Conservation (phyloP, 2,113 vertebrate species). For the Harpagus bidentatus region DNA sequence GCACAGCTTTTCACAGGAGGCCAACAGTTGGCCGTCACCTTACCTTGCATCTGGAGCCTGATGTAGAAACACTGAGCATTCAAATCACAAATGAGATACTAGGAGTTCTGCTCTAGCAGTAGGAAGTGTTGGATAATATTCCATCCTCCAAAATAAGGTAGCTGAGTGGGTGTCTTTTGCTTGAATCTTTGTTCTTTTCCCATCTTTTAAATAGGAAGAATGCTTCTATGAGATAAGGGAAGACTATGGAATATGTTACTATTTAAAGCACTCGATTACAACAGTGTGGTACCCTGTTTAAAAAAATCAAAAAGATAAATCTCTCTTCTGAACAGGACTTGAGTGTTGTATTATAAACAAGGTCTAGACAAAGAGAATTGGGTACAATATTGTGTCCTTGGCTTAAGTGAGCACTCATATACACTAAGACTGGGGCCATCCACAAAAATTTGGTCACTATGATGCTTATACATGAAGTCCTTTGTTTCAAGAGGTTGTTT, state of each 20-base stretch:
- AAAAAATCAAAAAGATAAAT: not conserved
- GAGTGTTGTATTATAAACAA: not conserved
- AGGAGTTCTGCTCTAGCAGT: not conserved
- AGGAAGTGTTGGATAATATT: not conserved
- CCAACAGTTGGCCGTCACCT: not conserved
- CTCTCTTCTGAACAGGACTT: not conserved
- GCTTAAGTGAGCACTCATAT: not conserved
- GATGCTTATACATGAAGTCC: not conserved
- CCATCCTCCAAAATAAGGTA: not conserved
- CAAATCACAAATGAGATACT: not conserved
- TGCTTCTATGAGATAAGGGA: not conserved
- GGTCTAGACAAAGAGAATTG: not conserved
- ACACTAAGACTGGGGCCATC: not conserved
- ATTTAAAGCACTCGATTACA: not conserved
- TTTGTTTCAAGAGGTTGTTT: not conserved
- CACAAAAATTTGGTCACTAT: not conserved
- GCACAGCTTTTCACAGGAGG: not conserved
- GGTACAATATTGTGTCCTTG: not conserved
- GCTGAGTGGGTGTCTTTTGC: not conserved
- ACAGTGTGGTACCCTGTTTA: not conserved
- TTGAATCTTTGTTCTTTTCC: not conserved
- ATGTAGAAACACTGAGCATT: not conserved
- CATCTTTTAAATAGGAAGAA: not conserved
- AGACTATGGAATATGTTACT: not conserved
- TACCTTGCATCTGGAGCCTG: not conserved